Evolutionary conservation across 2,113 vertebrate species (phyloP).

Genomic region (Leiothrix lutea): DNA sequence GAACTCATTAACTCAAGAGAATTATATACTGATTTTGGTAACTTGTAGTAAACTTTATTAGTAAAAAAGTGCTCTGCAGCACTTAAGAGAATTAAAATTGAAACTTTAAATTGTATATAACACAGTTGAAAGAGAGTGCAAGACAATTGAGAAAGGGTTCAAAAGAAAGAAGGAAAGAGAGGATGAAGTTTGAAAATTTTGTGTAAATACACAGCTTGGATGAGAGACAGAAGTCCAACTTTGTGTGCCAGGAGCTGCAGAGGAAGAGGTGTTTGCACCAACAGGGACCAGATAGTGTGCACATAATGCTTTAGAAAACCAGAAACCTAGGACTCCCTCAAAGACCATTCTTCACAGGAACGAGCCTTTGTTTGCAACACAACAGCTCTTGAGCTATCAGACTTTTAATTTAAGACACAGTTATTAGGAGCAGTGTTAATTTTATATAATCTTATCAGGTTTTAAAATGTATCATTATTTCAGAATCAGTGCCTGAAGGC

Average conservation of each 20-base stretch:
- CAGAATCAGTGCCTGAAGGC: not conserved
- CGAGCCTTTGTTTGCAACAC: not conserved
- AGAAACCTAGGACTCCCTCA: not conserved
- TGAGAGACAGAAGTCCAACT: not conserved
- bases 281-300: not conserved
- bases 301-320: not conserved
- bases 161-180: not conserved
- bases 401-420: not conserved
- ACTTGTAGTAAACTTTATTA: not conserved
- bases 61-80: not conserved
- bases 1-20: not conserved
- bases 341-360: not conserved
- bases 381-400: not conserved
- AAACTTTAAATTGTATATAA: not conserved
- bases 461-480: not conserved
- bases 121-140: not conserved
- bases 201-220: not conserved
- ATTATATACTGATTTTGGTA: not conserved
- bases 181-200: not conserved
- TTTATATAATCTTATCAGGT: not conserved
- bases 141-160: not conserved
- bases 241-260: not conserved
- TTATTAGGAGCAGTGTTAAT: not conserved
- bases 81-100: not conserved
- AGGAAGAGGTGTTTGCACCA: not conserved